Conservation (phyloP, 2,113 vertebrate genomes). For the Bettongia penicillata region DNA sequence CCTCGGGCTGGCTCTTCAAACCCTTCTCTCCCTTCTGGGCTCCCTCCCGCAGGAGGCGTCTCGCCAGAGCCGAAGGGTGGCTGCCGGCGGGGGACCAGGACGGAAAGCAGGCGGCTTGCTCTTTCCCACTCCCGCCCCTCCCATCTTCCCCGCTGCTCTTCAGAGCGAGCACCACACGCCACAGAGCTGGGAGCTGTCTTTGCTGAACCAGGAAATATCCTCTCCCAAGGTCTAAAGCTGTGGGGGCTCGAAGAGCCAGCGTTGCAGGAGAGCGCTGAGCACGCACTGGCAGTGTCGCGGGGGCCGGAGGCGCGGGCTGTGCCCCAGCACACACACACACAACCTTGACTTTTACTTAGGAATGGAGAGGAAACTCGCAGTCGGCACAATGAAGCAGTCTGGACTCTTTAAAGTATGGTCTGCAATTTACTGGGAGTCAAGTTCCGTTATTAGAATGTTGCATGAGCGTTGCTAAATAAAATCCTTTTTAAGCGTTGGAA, state of each 20-base stretch:
- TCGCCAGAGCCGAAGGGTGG: rapidly evolving
- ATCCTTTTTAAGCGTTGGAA: neutral
- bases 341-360: slow-evolving; percentile 9
- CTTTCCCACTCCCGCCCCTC: neutral
- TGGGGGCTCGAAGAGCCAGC: neutral
- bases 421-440: neutral
- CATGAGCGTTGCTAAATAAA: neutral
- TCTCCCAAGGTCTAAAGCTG: neutral
- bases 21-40: neutral
- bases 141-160: neutral
- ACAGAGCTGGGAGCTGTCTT: slow-evolving; percentile 64
- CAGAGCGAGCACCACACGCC: neutral
- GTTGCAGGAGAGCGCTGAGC: neutral
- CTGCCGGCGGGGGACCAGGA: neutral
- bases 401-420: neutral
- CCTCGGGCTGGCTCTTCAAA: neutral
- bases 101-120: neutral
- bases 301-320: neutral
- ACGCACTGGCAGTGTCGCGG: neutral
- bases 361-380: neutral
- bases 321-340: neutral
- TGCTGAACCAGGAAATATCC: slow-evolving; percentile 54
- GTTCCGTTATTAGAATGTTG: slow-evolving; percentile 4
- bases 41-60: neutral
- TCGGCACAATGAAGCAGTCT: neutral